These are phyloP conservation scores for Diplodus puntazzo DNA, from an alignment of 2,797 vertebrate species.

Conservation along the genomic window DNA sequence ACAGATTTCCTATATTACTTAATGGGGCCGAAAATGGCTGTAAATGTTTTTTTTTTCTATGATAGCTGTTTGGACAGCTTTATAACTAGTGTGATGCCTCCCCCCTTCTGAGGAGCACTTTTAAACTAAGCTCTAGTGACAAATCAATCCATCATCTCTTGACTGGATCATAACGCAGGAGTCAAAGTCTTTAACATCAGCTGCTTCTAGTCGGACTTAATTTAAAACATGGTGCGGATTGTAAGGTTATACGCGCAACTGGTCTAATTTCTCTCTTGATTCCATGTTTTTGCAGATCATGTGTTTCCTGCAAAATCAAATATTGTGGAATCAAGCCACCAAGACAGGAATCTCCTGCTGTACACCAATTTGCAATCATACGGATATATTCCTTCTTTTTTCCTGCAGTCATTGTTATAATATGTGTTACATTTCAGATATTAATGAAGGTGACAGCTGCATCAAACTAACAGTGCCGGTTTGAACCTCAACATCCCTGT, in stretches of 20 bases:
- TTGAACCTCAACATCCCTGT: neutral
- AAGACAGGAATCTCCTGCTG: neutral
- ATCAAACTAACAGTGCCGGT: neutral
- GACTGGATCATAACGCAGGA: neutral
- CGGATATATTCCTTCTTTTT: neutral
- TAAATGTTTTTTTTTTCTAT: neutral
- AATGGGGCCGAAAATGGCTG: neutral
- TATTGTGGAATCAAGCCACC: neutral
- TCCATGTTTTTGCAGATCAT: neutral
- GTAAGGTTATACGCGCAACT: neutral
- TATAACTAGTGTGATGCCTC: neutral
- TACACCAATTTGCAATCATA: neutral
- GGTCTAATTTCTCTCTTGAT: neutral
- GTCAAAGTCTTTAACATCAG: neutral
- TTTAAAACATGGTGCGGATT: neutral
- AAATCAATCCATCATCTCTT: conserved; percentile 17
- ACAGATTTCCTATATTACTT: neutral
- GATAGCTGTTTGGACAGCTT: neutral
- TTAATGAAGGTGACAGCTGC: neutral
- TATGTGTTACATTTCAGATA: no score
- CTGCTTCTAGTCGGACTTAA: neutral
- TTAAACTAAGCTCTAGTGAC: neutral
- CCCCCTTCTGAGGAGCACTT: neutral
- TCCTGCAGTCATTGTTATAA: neutral
- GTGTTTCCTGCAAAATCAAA: neutral